Evolutionary conservation across 2,113 vertebrate species (phyloP).

Genomic region (Psettodes erumei): DNA sequence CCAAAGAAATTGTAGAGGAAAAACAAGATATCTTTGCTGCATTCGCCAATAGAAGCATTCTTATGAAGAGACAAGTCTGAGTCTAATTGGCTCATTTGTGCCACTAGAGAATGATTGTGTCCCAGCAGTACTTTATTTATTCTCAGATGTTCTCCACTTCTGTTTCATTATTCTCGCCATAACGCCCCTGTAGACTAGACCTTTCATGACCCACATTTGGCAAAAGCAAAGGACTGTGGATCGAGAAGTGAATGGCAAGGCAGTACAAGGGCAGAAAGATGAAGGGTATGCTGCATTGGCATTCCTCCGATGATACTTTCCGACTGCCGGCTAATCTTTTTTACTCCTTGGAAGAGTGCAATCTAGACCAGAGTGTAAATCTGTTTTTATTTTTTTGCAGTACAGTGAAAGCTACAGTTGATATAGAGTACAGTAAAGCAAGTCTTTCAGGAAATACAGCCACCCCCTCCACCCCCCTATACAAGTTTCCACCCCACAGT

Average conservation of each 20-base stretch:
- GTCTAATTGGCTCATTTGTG: conserved; percentile 66
- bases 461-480: background rate
- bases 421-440: conserved; percentile 45
- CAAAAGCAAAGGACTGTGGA: conserved; percentile 22
- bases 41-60: conserved; percentile 34
- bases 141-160: conserved; percentile 35
- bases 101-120: conserved; percentile 10
- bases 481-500: background rate
- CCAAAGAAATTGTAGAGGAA: conserved; percentile 1
- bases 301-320: conserved; percentile 49
- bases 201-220: conserved; percentile 59
- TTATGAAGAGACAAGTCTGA: conserved; percentile 28
- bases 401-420: conserved; percentile 35
- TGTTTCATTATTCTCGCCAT: conserved; percentile 44
- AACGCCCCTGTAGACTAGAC: conserved; percentile 33
- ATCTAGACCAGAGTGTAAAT: conserved; percentile 52
- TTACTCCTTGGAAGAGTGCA: conserved; percentile 47
- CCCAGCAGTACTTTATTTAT: conserved; percentile 33
- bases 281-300: conserved; percentile 41
- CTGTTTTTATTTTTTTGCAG: conserved; percentile 53
- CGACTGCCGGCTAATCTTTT: conserved; percentile 58
- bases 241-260: conserved; percentile 47
- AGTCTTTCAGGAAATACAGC: conserved; percentile 1
- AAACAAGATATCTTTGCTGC: conserved; percentile 19
- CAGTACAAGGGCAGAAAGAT: conserved; percentile 29